Percentiles rank a stretch among this genome's conserved stretches.
phyloP scores from a whole-genome alignment of 1,140 invertebrate genomes.

The Mya arenaria region DNA sequence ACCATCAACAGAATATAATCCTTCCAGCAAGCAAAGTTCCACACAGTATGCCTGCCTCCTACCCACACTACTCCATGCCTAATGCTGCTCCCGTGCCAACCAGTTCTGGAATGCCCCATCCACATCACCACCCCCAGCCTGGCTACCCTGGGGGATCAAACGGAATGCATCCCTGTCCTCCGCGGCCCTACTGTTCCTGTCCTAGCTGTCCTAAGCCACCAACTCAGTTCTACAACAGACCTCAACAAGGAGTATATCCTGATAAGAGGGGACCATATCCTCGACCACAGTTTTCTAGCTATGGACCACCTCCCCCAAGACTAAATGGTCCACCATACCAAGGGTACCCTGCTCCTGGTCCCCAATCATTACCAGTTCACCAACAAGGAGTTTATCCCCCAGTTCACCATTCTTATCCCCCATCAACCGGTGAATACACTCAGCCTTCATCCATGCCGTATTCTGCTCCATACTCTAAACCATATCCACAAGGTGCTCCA shows the following conservation, averaged over 20 bases:
- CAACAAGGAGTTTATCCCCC: background rate
- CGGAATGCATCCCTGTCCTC: background rate
- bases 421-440: background rate
- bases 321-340: background rate
- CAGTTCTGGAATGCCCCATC: background rate
- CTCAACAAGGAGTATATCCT: background rate
- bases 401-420: slow-evolving; percentile 23
- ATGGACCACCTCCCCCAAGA: slow-evolving; percentile 38
- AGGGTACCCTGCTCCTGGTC: background rate
- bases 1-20: no score
- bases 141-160: background rate
- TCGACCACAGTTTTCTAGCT: slow-evolving; percentile 38
- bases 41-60: no score
- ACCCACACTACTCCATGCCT: no score
- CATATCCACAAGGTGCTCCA: slow-evolving; percentile 11
- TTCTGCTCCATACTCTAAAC: background rate
- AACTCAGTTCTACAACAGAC: slow-evolving; percentile 4
- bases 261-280: background rate
- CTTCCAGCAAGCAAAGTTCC: no score
- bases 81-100: no score
- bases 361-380: background rate
- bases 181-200: slow-evolving; percentile 23
- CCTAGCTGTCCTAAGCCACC: slow-evolving; percentile 46
- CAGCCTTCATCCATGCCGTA: background rate
- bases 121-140: background rate